Evolutionary conservation across 2,888 invertebrate genomes (phyloP), one percentile per base, ranked within the genome.

Genomic region (Apodemia hepburni): DNA sequence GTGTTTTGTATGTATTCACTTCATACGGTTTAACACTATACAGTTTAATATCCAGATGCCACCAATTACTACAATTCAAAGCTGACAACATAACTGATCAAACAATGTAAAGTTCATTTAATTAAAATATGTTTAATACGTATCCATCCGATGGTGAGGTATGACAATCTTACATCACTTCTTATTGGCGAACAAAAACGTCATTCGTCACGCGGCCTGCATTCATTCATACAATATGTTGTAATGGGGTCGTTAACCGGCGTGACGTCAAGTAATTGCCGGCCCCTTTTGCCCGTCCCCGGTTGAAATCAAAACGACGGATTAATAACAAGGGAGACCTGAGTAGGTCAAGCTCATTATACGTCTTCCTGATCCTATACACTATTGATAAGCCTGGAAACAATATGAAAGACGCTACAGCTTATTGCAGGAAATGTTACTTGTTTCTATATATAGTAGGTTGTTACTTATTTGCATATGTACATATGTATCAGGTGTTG

Each of bases 251-350:
- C 90, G 89, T 90, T 91, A 89, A 89, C 90, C 78, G 81, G 73
- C 79, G 80, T 87, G 90, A 90, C 90, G 90, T 91, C 90, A 90
- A 84, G 79, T 90, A 91, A 90, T 90, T 88, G 87, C 88, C 85
- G 81, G 81, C 82, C 87, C 89, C 90, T 90, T 87, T 85, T 81
- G 82, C 75, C 83, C 78, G 80, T 81, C 81, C 82, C 75, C 79
- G 77, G 80, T 85, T 84, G 81, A 86, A 90, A 90, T 90, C 90
- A 89, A 87, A 90, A 87, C 84, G 84, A 80, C 80, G 83, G 87
- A 88, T 87, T 89, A 87, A 85, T 89, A 89, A 87, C 86, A 83
- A 89, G 85, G 89, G 90, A 87, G 80, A 81, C 77, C 84, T 79
- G 79, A 87, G 84, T 89, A 90, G 90, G 90, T 91, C 90, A 91